Evolutionary conservation across 2,888 invertebrate species (phyloP).

Genomic region (Drosophila ochracea): DNA sequence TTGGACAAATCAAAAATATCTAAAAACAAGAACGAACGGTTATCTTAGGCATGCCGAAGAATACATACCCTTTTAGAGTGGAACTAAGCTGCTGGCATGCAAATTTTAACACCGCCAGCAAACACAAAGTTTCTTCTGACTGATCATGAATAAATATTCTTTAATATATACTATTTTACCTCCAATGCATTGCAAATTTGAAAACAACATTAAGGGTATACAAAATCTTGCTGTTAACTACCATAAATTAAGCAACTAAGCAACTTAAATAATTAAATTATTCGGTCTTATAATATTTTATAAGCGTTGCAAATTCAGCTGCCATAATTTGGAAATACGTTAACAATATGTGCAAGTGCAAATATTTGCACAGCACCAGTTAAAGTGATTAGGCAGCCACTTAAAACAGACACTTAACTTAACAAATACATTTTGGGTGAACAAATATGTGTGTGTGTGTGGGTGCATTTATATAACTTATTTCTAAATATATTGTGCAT

Average conservation of each 20-base stretch:
- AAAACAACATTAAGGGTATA: background rate
- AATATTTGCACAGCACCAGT: conserved; percentile 24
- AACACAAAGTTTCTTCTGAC: background rate
- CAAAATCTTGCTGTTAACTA: background rate
- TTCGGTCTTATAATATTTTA: background rate
- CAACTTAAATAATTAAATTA: background rate
- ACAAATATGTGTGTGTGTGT: background rate
- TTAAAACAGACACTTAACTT: conserved; percentile 36
- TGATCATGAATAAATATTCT: background rate
- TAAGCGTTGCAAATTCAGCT: conserved; percentile 1
- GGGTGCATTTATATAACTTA: background rate
- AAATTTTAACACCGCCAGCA: background rate
- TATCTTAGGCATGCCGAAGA: background rate
- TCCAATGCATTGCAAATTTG: background rate
- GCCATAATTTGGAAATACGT: conserved; percentile 23
- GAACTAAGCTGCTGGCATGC: background rate
- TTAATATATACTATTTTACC: background rate
- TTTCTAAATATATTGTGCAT: conserved; percentile 23
- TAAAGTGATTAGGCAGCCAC: conserved; percentile 41
- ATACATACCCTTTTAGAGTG: background rate
- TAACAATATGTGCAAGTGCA: conserved; percentile 18
- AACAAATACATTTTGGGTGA: conserved; percentile 5
- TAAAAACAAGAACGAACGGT: background rate
- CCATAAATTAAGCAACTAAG: background rate
- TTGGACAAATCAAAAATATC: background rate